Conservation (phyloP, 2,888 invertebrate species). For the Sturmia bella region DNA sequence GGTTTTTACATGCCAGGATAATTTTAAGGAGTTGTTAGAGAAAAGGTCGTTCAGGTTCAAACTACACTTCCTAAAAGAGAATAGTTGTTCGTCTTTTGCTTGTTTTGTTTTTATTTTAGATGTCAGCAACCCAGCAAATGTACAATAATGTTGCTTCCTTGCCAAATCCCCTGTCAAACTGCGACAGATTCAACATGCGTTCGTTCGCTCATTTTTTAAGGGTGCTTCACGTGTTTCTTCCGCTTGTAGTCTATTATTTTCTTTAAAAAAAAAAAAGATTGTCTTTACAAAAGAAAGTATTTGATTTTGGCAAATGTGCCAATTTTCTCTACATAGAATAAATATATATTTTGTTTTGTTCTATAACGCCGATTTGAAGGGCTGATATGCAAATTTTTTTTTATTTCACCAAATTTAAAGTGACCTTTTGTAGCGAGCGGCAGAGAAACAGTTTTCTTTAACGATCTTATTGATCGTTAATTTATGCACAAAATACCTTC, state of each 20-base stretch:
- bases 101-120: conserved; percentile 63
- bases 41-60: conserved; percentile 56
- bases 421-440: conserved; percentile 48
- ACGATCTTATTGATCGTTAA: conserved; percentile 80
- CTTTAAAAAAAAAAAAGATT: conserved; percentile 46
- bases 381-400: conserved; percentile 66
- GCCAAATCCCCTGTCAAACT: conserved; percentile 52
- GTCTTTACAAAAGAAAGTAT: conserved; percentile 29
- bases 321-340: conserved; percentile 63
- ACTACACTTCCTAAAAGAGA: conserved; percentile 21
- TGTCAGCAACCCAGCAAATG: conserved; percentile 66
- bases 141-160: conserved; percentile 23
- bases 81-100: conserved; percentile 1
- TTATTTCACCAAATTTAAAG: conserved; percentile 7
- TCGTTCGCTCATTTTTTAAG: background rate
- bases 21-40: conserved; percentile 30
- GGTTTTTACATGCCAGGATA: conserved; percentile 34
- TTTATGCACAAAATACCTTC: conserved; percentile 80
- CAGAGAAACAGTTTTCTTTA: conserved; percentile 58
- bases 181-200: background rate
- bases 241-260: conserved; percentile 22
- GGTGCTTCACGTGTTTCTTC: conserved; percentile 64
- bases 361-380: conserved; percentile 46
- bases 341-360: conserved; percentile 9
- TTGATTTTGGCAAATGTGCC: conserved; percentile 63